Evolutionary conservation across 2,797 vertebrate genomes (phyloP), one percentile per base, ranked within the genome.

Genomic region (Gallinago nigripennis): DNA sequence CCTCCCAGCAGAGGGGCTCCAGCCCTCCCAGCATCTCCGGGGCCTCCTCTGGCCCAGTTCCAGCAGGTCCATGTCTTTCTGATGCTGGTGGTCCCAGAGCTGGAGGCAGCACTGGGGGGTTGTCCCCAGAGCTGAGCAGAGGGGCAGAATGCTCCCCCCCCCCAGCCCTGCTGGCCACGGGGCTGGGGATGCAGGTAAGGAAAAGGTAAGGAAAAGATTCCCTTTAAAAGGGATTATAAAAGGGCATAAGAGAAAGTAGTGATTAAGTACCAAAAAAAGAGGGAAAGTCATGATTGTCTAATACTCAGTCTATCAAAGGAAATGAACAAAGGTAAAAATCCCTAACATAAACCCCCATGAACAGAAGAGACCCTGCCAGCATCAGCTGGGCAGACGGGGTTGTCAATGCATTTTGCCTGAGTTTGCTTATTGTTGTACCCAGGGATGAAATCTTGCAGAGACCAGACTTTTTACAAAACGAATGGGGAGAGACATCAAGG

Each of bases 201-300:
- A n/a, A n/a, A 51, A 50, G 16, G 33, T 17, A 31, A n/a, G 27
- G 78, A 14, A 9, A 58, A 58, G 60, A 41, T 19, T 21, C 9
- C 5, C 39, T n/a, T 9, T 53, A 19, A 33, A 64, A 60, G 19
- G 24, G 21, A 33, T 2, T 9, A 1, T 2, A 30, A 31, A 0
- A 14, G 35, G 39, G 9, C 21, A 9, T 12, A 24, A 21, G 33
- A 19, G 31, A 2, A 57, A 80, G 33, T 9, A 20, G 4, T 6
- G 54, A 27, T 31, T 31, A 45, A 60, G 41, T 7, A 31, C 13
- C 31, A 46, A n/a, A 21, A 16, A 50, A 43, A 5, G 11, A 25
- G 21, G 8, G 1, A 31, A 65, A 72, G 41, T 19, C 13, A 4
- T 6, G 57, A 8, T n/a, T 65, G 46, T 28, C 65, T 73, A 50